Evolutionary conservation across 2,888 invertebrate genomes (phyloP).

Genomic region (Nasonovia ribisnigri): DNA sequence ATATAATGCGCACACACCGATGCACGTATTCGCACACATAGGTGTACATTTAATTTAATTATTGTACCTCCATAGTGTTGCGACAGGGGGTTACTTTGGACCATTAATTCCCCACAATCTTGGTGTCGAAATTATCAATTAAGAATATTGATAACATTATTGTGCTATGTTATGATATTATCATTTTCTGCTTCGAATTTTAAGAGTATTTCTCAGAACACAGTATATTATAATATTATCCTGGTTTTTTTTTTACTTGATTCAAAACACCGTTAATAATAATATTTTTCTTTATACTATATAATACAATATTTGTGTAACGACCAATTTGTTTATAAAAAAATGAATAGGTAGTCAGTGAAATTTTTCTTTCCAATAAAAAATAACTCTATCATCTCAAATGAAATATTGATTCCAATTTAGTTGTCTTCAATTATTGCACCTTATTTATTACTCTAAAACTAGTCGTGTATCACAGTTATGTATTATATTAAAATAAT

Average conservation of each 20-base stretch:
- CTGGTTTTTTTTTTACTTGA: not conserved
- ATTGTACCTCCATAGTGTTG: not conserved
- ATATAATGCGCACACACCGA: not conserved
- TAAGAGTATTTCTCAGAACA: not conserved
- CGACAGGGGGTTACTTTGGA: not conserved
- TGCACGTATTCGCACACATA: not conserved
- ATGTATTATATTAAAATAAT: not conserved
- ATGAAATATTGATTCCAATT: not conserved
- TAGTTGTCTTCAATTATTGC: not conserved
- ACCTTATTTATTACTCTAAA: not conserved
- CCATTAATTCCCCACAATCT: not conserved
- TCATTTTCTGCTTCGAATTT: not conserved
- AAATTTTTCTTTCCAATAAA: not conserved
- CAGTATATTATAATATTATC: not conserved
- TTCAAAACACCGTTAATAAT: not conserved
- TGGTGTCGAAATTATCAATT: not conserved
- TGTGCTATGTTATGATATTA: not conserved
- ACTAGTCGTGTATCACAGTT: not conserved
- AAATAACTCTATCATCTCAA: not conserved
- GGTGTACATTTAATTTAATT: not conserved
- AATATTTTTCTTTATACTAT: not conserved
- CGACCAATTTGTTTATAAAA: not conserved
- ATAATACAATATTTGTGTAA: not conserved
- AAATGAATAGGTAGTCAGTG: not conserved
- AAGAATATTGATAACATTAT: not conserved